phyloP scores from a whole-genome alignment of 35 echinoderm and acorn worm species.

The Heliocidaris tuberculata region DNA sequence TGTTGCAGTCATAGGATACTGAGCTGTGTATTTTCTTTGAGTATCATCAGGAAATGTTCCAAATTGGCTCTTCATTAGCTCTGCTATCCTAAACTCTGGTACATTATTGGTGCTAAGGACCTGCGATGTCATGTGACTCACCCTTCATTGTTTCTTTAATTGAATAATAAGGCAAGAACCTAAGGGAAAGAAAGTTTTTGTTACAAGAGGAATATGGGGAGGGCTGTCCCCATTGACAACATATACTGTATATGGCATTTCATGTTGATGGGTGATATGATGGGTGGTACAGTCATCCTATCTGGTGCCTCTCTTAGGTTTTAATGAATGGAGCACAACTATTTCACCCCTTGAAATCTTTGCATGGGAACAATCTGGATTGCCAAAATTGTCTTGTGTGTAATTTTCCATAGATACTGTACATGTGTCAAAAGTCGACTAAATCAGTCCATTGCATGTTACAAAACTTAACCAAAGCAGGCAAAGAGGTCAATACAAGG shows the following conservation, averaged over 20 bases:
- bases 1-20: neutral
- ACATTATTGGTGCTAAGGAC: neutral
- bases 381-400: too few species aligned
- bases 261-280: neutral
- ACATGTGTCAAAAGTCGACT: too few species aligned
- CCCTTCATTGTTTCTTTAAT: neutral
- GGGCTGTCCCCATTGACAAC: neutral
- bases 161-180: neutral
- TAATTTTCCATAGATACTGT: too few species aligned
- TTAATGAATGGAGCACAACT: too few species aligned
- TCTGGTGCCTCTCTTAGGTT: neutral
- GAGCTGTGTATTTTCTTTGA: slow-evolving; percentile 5
- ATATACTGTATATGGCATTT: neutral
- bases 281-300: too few species aligned
- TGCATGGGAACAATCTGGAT: too few species aligned
- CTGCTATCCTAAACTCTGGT: neutral
- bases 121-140: neutral
- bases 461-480: too few species aligned
- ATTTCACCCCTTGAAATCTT: too few species aligned
- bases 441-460: too few species aligned
- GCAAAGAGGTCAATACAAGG: neutral
- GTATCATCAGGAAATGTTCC: neutral
- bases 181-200: neutral
- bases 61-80: neutral
- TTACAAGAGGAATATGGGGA: neutral